Conservation (phyloP, 2,797 vertebrate species). For the Anolis apletophallus region DNA sequence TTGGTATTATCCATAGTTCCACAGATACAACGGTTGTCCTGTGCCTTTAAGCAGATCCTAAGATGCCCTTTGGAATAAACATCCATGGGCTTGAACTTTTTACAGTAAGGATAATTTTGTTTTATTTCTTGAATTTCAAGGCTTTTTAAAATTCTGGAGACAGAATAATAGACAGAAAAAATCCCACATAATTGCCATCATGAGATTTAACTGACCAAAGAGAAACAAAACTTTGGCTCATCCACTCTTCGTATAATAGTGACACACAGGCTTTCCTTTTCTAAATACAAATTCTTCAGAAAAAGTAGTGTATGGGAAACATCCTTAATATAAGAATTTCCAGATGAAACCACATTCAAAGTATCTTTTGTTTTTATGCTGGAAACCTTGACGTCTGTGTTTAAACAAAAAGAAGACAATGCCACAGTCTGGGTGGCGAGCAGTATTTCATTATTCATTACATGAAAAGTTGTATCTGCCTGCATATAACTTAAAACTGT, state of each 20-base stretch:
- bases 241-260: slow-evolving; percentile 14
- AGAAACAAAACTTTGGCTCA: slow-evolving; percentile 13
- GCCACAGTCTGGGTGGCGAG: slow-evolving; percentile 39
- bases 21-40: too few species aligned
- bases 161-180: slow-evolving; percentile 12
- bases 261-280: slow-evolving; percentile 45
- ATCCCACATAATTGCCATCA: slow-evolving; percentile 7
- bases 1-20: too few species aligned
- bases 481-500: slow-evolving; percentile 25
- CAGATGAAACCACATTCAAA: slow-evolving; percentile 23
- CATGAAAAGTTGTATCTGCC: slow-evolving; percentile 2
- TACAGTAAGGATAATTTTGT: background rate
- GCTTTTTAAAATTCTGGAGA: background rate
- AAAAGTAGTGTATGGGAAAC: background rate
- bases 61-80: background rate
- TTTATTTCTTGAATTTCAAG: background rate
- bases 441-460: background rate
- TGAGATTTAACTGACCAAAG: slow-evolving; percentile 18
- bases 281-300: background rate
- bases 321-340: slow-evolving; percentile 24
- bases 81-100: background rate
- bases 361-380: background rate
- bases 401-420: slow-evolving; percentile 41
- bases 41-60: background rate
- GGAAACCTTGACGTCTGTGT: slow-evolving; percentile 28